phyloP scores from a whole-genome alignment of 2,113 vertebrate genomes.

The Lathamus discolor region DNA sequence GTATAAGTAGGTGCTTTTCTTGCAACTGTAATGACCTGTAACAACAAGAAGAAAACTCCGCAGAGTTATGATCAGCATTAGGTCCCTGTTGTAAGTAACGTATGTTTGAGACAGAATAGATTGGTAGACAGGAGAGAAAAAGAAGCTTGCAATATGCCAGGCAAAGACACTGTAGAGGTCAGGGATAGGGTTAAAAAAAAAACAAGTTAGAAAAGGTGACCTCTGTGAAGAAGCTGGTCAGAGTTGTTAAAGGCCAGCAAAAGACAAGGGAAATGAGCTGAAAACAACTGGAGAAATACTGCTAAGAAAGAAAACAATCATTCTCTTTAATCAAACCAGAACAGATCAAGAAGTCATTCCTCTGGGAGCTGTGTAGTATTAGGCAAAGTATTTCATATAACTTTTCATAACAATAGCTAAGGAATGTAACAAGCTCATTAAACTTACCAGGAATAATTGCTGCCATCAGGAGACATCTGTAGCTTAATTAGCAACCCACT shows the following conservation, averaged over 20 bases:
- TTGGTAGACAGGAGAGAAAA: not conserved
- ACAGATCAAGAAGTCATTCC: not conserved
- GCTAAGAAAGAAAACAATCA: not conserved
- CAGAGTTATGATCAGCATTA: rapidly evolving
- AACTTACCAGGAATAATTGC: constrained; percentile 44
- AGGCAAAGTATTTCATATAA: not conserved
- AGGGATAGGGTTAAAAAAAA: not conserved
- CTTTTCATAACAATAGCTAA: constrained; percentile 21
- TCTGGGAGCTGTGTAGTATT: not conserved
- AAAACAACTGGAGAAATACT: not conserved
- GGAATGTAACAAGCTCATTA: constrained; percentile 25
- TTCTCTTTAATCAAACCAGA: constrained; percentile 19
- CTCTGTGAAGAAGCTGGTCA: not conserved
- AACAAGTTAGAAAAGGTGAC: not conserved
- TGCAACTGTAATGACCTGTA: not conserved
- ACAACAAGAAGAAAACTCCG: not conserved
- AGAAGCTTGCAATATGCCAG: not conserved
- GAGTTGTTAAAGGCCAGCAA: not conserved
- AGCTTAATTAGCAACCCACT: not conserved
- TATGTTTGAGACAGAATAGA: not conserved
- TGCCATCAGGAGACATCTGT: constrained; percentile 12
- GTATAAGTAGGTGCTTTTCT: not conserved
- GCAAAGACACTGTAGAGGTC: not conserved
- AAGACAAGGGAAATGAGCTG: not conserved
- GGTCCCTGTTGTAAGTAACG: not conserved